Percentiles rank a stretch among this genome's conserved stretches.
These are phyloP conservation scores for Macroramphosus scolopax DNA, from an alignment of 2,797 vertebrate genomes.

Conservation along the genomic window DNA sequence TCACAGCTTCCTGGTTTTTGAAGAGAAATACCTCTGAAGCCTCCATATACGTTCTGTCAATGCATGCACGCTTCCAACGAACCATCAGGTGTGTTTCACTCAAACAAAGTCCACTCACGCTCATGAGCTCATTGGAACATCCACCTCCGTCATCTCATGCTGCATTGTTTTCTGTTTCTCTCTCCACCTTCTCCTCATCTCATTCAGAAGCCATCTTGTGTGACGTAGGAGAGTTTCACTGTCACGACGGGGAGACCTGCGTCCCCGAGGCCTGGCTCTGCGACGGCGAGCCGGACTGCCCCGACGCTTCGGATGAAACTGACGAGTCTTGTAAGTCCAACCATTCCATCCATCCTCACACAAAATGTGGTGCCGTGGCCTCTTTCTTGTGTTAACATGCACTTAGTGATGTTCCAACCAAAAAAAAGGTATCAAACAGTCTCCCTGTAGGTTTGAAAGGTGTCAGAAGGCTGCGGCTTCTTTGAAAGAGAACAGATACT, in stretches of 20 bases:
- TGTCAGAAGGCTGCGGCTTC: too few species aligned
- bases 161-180: conserved; percentile 60
- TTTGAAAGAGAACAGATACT: too few species aligned
- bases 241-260: conserved; percentile 83
- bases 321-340: conserved; percentile 85
- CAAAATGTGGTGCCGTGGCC: conserved; percentile 4
- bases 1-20: too few species aligned
- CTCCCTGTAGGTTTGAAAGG: too few species aligned
- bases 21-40: too few species aligned
- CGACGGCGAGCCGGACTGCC: conserved; percentile 91
- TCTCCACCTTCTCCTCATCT: conserved; percentile 46
- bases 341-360: conserved; percentile 60
- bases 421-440: too few species aligned
- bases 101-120: conserved; percentile 1
- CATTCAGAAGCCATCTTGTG: conserved; percentile 83
- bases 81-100: too few species aligned
- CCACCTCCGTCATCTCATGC: conserved; percentile 54
- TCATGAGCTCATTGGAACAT: conserved; percentile 25
- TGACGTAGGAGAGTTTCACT: conserved; percentile 91
- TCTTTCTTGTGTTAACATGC: conserved; percentile 18
- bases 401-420: conserved; percentile 14
- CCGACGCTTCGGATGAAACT: conserved; percentile 88
- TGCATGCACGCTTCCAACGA: too few species aligned
- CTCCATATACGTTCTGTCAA: too few species aligned
- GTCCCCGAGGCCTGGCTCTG: conserved; percentile 90